Evolutionary conservation across 2,888 invertebrate species (phyloP).

Genomic region (Ganaspis brasiliensis): DNA sequence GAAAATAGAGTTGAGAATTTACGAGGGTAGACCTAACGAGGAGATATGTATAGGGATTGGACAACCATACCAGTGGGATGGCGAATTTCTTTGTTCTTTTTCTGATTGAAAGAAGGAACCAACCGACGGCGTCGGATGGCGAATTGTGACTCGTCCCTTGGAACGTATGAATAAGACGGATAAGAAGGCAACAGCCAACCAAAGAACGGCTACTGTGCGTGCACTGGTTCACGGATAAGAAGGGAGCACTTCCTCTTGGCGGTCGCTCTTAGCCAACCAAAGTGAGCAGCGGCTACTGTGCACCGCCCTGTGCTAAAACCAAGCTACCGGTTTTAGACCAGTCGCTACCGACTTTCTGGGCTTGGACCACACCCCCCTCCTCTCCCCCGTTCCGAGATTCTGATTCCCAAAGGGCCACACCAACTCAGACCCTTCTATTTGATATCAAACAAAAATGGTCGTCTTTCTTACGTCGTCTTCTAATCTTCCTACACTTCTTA

Average conservation of each 20-base stretch:
- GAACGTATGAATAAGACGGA: constrained; percentile 62
- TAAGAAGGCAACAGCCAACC: constrained; percentile 70
- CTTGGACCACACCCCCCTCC: constrained; percentile 71
- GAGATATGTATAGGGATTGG: not conserved
- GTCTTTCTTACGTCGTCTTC: constrained; percentile 7
- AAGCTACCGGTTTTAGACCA: constrained; percentile 79
- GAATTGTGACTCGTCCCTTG: constrained; percentile 56
- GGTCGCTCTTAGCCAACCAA: constrained; percentile 76
- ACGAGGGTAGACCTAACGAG: not conserved
- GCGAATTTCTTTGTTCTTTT: constrained; percentile 32
- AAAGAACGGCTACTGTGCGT: constrained; percentile 72
- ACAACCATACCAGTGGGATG: not conserved
- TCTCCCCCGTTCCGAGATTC: constrained; percentile 55
- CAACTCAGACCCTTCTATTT: constrained; percentile 57
- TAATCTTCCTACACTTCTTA: not conserved
- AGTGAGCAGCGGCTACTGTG: constrained; percentile 76
- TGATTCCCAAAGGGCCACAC: constrained; percentile 52
- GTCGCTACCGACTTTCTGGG: constrained; percentile 67
- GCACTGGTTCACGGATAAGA: constrained; percentile 72
- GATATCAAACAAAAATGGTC: constrained; percentile 61
- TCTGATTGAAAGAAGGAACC: constrained; percentile 13
- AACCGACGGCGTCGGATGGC: constrained; percentile 49
- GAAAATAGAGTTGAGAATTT: not conserved
- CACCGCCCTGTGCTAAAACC: constrained; percentile 78
- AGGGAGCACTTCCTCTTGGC: constrained; percentile 63